phyloP scores from a whole-genome alignment of 2,797 vertebrate genomes.

The Accipiter fasciatus region DNA sequence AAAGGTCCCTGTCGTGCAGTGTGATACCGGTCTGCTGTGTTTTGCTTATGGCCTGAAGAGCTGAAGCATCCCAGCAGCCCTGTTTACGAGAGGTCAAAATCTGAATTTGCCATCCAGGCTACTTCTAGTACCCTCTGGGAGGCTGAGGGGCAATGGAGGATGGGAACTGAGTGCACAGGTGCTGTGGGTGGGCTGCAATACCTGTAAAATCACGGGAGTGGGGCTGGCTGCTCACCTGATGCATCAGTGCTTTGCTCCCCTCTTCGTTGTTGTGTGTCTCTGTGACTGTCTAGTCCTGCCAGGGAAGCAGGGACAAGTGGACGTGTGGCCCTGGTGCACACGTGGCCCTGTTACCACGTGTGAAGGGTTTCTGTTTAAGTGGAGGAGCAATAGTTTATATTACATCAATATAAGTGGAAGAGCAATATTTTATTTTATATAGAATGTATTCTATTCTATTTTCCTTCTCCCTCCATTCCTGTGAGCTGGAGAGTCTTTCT shows the following conservation, averaged over 20 bases:
- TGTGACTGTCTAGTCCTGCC: background rate
- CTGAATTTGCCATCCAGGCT: background rate
- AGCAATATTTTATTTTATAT: background rate
- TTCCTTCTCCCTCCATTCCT: background rate
- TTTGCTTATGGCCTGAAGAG: background rate
- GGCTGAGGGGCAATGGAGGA: background rate
- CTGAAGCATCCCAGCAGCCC: background rate
- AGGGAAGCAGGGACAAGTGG: background rate
- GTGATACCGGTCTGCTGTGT: background rate
- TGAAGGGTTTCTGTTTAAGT: background rate
- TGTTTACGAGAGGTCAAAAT: background rate
- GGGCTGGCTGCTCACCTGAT: background rate
- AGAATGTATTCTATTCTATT: background rate
- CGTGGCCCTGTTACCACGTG: background rate
- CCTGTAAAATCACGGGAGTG: too few species aligned
- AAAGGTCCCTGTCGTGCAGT: background rate
- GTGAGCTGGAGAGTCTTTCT: background rate
- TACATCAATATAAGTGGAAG: background rate
- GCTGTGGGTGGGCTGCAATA: background rate
- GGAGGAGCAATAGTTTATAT: background rate
- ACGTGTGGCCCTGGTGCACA: accelerated
- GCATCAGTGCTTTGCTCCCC: background rate
- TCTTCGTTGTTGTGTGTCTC: background rate
- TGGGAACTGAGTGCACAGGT: too few species aligned
- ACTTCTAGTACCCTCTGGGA: background rate